phyloP scores from a whole-genome alignment of 2,797 vertebrate species.

The Crocodylus rhombifer region DNA sequence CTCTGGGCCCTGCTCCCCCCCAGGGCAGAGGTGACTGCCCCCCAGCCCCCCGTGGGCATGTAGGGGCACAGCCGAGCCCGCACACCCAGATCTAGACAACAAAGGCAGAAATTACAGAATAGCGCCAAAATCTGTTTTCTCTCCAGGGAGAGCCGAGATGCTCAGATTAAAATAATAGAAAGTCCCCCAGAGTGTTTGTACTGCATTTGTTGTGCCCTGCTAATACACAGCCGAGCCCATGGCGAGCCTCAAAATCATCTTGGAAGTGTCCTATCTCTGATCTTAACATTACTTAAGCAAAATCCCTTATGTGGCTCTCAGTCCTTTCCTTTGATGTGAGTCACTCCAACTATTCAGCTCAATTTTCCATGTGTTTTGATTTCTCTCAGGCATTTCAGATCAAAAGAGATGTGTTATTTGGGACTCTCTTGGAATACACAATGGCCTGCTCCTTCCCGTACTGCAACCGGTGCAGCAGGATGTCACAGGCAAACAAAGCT shows the following conservation, averaged over 20 bases:
- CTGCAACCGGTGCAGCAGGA: not conserved
- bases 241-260: not conserved
- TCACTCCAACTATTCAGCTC: rapidly evolving
- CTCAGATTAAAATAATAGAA: too few relatives aligned
- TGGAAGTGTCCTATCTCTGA: not conserved
- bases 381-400: not conserved
- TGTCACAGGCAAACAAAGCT: not conserved
- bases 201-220: not conserved
- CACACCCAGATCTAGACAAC: too few relatives aligned
- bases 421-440: not conserved
- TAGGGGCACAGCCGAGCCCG: too few relatives aligned
- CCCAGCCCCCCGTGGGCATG: too few relatives aligned
- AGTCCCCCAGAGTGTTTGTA: not conserved
- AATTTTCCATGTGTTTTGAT: not conserved
- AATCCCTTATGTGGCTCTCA: not conserved
- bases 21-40: too few relatives aligned
- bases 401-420: not conserved
- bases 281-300: not conserved
- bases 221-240: not conserved
- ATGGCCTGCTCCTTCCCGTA: not conserved
- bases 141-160: too few relatives aligned
- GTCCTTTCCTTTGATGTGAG: not conserved
- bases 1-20: too few relatives aligned
- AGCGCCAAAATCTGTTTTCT: too few relatives aligned
- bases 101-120: too few relatives aligned